A percentile compares a stretch with the other conserved stretches of the same genome.
Conservation (phyloP, 2,888 invertebrate species). For the Drosophila fungiperda region DNA sequence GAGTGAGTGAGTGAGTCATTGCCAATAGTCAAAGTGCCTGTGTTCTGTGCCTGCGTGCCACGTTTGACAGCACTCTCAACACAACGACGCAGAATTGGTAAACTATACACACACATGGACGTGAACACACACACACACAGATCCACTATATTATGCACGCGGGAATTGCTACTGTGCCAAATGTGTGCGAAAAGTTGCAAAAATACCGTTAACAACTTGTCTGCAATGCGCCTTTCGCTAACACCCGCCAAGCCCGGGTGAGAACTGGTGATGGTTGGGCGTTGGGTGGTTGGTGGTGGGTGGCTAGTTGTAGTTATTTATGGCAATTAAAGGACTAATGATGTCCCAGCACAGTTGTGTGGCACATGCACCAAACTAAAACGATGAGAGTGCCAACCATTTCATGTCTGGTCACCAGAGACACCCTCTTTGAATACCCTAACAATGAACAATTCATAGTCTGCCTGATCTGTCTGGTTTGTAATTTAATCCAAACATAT, state of each 20-base stretch:
- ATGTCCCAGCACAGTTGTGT: conserved; percentile 73
- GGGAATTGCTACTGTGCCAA: conserved; percentile 60
- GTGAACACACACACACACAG: conserved; percentile 16
- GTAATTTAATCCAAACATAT: background rate
- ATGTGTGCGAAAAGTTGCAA: conserved; percentile 60
- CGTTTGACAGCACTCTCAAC: conserved; percentile 67
- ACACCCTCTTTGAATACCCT: conserved; percentile 49
- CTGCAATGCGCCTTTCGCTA: conserved; percentile 34
- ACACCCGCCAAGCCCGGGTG: conserved; percentile 1
- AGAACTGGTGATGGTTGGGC: background rate
- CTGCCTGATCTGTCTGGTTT: no score
- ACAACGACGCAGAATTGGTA: conserved; percentile 62
- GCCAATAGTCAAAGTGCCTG: conserved; percentile 73
- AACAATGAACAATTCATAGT: background rate
- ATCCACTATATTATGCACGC: conserved; percentile 67
- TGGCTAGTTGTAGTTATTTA: conserved; percentile 75
- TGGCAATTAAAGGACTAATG: conserved; percentile 83
- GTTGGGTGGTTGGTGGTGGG: background rate
- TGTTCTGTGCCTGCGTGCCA: conserved; percentile 35
- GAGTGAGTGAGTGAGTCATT: conserved; percentile 45
- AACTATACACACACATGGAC: conserved; percentile 42
- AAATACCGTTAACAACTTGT: conserved; percentile 81
- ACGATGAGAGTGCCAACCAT: conserved; percentile 40
- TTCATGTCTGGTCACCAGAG: conserved; percentile 32
- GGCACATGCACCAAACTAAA: conserved; percentile 50